Percentiles rank a stretch among this genome's conserved stretches.
Evolutionary conservation across 2,797 vertebrate genomes (phyloP).

Genomic region (Yasuhikotakia modesta): DNA sequence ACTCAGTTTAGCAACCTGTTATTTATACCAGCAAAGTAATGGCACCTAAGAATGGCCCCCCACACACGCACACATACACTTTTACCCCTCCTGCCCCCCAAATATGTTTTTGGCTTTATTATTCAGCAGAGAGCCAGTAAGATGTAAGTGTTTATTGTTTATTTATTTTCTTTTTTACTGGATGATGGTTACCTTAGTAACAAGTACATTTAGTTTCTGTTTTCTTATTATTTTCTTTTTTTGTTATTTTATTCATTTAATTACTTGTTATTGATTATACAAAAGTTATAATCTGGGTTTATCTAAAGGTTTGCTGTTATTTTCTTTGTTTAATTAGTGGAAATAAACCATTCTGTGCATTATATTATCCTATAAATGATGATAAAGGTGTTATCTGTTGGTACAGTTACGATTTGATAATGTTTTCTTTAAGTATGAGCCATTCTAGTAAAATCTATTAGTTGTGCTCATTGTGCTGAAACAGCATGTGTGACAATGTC

Average conservation of each 20-base stretch:
- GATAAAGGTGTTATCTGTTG: conserved; percentile 39
- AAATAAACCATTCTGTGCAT: conserved; percentile 40
- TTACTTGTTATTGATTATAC: not conserved
- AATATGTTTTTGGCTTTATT: conserved; percentile 4
- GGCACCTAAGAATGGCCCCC: not conserved
- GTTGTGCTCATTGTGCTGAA: conserved; percentile 19
- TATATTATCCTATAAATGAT: conserved; percentile 24
- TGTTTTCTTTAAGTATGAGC: conserved; percentile 28
- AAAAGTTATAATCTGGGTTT: conserved; percentile 12
- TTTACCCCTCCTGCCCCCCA: not conserved
- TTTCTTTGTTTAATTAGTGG: conserved; percentile 43
- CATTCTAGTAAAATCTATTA: conserved; percentile 20
- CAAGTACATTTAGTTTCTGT: not conserved
- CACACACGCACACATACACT: no score
- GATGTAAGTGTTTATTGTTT: not conserved
- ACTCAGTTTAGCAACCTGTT: no score
- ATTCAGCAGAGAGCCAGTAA: not conserved
- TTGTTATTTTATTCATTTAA: conserved; percentile 6
- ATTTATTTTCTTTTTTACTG: conserved; percentile 11
- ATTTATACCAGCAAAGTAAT: not conserved
- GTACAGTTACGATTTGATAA: conserved; percentile 22
- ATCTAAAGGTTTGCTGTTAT: conserved; percentile 28
- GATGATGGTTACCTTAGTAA: not conserved
- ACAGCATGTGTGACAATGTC: conserved; percentile 18
- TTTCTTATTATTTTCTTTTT: not conserved